A percentile compares a stretch with the other conserved stretches of the same genome.
These are phyloP conservation scores for Acridotheres tristis DNA, from an alignment of 2,797 vertebrate genomes.

Conservation along the genomic window DNA sequence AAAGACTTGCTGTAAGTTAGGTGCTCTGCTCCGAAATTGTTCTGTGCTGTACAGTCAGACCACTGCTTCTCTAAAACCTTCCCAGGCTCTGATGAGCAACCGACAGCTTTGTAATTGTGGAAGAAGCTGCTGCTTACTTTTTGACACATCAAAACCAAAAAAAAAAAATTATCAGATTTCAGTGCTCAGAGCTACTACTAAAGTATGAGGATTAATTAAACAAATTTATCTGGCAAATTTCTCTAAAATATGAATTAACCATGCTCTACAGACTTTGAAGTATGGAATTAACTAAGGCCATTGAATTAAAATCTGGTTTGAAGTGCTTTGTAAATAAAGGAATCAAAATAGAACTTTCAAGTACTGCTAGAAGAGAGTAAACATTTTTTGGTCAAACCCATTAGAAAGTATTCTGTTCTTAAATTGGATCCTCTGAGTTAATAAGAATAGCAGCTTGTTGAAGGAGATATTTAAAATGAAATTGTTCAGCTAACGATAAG, in stretches of 20 bases:
- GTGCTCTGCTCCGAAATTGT: not conserved
- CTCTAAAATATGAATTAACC: not conserved
- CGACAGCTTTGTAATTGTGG: not conserved
- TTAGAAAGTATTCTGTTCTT: not conserved
- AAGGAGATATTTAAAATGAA: not conserved
- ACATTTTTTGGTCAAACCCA: not conserved
- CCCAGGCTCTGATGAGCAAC: not conserved
- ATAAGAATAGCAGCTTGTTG: not conserved
- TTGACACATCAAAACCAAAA: not conserved
- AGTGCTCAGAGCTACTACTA: not conserved
- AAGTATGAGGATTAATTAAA: not conserved
- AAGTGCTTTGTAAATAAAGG: not conserved
- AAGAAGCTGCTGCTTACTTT: not conserved
- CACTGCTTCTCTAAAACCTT: not conserved
- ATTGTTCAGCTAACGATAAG: not conserved
- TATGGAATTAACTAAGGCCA: not conserved
- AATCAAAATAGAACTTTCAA: not conserved
- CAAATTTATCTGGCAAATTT: not conserved
- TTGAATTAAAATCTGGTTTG: not conserved
- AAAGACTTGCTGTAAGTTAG: not conserved
- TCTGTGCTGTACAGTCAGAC: rapidly evolving
- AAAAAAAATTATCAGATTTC: not conserved
- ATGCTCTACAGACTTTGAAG: not conserved
- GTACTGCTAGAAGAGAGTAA: not conserved
- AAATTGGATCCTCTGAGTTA: not conserved